phyloP scores from a whole-genome alignment of 1,140 invertebrate genomes.

The Lerema accius region DNA sequence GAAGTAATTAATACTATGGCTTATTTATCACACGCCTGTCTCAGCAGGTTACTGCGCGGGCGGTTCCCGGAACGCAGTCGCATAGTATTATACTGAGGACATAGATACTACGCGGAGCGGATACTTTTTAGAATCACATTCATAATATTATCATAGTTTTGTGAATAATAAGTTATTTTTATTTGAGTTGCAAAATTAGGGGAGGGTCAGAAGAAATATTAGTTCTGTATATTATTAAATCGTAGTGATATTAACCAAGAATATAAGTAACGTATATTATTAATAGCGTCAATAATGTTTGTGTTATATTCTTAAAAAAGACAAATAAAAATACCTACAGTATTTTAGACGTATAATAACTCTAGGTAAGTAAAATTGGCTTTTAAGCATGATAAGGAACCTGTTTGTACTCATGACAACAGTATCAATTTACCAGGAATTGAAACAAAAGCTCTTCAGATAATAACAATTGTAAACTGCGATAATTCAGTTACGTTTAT shows the following conservation, averaged over 20 bases:
- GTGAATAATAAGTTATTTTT: too few relatives aligned
- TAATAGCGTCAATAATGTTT: too few relatives aligned
- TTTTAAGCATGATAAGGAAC: neutral
- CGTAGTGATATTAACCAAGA: too few relatives aligned
- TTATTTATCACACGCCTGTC: constrained; percentile 70
- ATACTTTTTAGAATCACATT: neutral
- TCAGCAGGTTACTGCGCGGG: constrained; percentile 68
- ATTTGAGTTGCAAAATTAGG: too few relatives aligned
- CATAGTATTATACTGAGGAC: constrained; percentile 27
- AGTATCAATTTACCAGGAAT: neutral
- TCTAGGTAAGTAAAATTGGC: neutral
- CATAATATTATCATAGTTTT: too few relatives aligned
- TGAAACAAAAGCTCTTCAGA: constrained; percentile 7
- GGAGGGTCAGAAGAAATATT: too few relatives aligned
- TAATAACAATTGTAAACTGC: constrained; percentile 5
- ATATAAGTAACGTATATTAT: too few relatives aligned
- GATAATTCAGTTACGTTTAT: neutral
- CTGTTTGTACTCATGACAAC: neutral
- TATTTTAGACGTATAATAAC: too few relatives aligned
- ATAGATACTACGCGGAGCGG: constrained; percentile 35
- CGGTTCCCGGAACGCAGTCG: constrained; percentile 59
- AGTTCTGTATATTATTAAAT: too few relatives aligned
- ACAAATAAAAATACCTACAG: too few relatives aligned
- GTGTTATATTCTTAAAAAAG: too few relatives aligned
- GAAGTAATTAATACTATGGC: constrained; percentile 76